A percentile compares a stretch with the other conserved stretches of the same genome.
These are phyloP conservation scores for Tachina fera DNA, from an alignment of 2,888 invertebrate genomes.

Conservation along the genomic window DNA sequence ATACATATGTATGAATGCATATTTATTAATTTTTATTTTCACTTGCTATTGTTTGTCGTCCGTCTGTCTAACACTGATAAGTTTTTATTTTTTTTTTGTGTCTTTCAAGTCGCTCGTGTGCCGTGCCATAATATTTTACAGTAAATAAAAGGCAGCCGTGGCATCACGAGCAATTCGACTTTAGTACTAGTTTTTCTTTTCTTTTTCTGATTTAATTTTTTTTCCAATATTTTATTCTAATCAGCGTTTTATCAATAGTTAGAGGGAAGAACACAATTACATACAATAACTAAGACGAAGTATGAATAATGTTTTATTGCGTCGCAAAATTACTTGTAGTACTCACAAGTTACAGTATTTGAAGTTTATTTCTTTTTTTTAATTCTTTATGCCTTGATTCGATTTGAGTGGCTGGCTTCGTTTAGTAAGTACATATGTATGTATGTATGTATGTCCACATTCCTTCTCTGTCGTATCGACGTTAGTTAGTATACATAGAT, in stretches of 20 bases:
- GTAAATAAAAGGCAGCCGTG: slow-evolving; percentile 29
- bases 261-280: slow-evolving; percentile 25
- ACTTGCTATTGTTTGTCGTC: slow-evolving; percentile 65
- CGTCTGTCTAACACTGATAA: slow-evolving; percentile 71
- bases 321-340: slow-evolving; percentile 64
- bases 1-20: too few species aligned
- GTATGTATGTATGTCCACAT: too few species aligned
- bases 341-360: slow-evolving; percentile 27
- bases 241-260: slow-evolving; percentile 66
- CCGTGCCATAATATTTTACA: slow-evolving; percentile 22
- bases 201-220: slow-evolving; percentile 34
- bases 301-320: slow-evolving; percentile 67
- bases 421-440: slow-evolving; percentile 41
- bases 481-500: slow-evolving; percentile 35
- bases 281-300: slow-evolving; percentile 22
- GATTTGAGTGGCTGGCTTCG: slow-evolving; percentile 26
- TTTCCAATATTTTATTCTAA: slow-evolving; percentile 58
- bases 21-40: slow-evolving; percentile 13
- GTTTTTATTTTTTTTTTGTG: slow-evolving; percentile 26
- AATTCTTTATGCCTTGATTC: slow-evolving; percentile 20
- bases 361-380: slow-evolving; percentile 46
- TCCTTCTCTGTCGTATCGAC: slow-evolving; percentile 53
- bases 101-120: slow-evolving; percentile 62
- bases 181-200: slow-evolving; percentile 48
- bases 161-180: slow-evolving; percentile 64